phyloP scores from a whole-genome alignment of 2,888 invertebrate genomes.

The Lochmaea crataegi region DNA sequence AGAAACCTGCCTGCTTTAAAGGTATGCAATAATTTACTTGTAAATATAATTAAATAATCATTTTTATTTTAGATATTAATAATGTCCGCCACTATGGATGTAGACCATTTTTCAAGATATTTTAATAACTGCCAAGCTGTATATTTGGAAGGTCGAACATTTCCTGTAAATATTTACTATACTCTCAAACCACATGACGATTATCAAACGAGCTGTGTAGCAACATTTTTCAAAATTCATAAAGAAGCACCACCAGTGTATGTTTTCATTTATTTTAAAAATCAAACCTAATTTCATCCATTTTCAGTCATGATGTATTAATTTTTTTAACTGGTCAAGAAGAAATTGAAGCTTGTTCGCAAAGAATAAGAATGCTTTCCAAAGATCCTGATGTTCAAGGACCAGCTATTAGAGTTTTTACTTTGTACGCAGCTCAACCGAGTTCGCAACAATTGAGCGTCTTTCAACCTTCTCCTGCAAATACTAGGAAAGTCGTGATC shows the following conservation, averaged over 20 bases:
- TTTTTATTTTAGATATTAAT: slow-evolving; percentile 75
- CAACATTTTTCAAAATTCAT: slow-evolving; percentile 92
- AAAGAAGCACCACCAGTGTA: slow-evolving; percentile 83
- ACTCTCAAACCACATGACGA: slow-evolving; percentile 80
- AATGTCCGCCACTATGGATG: slow-evolving; percentile 98
- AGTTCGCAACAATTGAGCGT: slow-evolving; percentile 88
- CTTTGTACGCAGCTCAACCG: slow-evolving; percentile 92
- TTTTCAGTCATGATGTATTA: slow-evolving; percentile 83
- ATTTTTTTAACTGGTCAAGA: slow-evolving; percentile 97
- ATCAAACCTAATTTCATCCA: not conserved
- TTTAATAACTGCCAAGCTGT: slow-evolving; percentile 88
- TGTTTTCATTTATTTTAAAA: slow-evolving; percentile 55
- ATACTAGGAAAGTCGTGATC: slow-evolving; percentile 89
- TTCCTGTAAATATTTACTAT: slow-evolving; percentile 82
- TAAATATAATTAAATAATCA: slow-evolving; percentile 2
- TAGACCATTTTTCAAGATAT: slow-evolving; percentile 90
- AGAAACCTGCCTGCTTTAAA: slow-evolving; percentile 74
- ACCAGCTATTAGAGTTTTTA: slow-evolving; percentile 80
- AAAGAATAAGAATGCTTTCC: slow-evolving; percentile 78
- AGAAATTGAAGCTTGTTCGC: slow-evolving; percentile 90
- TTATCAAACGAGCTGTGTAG: slow-evolving; percentile 84
- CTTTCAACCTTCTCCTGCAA: slow-evolving; percentile 78
- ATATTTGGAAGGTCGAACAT: slow-evolving; percentile 91
- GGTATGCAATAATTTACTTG: slow-evolving; percentile 64
- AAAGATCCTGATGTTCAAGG: slow-evolving; percentile 73